Conservation (phyloP, 1,140 invertebrate species). For the Macrobrachium nipponense region DNA sequence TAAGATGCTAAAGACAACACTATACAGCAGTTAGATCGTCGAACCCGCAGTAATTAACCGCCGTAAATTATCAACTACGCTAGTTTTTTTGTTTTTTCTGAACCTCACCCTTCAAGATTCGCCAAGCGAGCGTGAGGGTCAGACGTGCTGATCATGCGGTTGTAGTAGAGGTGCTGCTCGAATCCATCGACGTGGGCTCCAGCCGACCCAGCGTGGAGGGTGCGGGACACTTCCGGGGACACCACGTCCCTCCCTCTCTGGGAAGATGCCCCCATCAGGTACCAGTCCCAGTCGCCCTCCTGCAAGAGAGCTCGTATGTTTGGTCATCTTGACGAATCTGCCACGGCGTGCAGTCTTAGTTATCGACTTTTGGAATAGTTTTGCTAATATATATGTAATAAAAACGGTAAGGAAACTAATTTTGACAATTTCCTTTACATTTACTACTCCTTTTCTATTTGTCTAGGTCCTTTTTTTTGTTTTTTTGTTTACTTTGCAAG, state of each 20-base stretch:
- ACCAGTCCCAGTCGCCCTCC: slow-evolving; percentile 49
- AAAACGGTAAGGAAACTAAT: no score
- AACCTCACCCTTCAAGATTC: slow-evolving; percentile 14
- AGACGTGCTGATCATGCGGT: slow-evolving; percentile 1
- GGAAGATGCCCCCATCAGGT: slow-evolving; percentile 28
- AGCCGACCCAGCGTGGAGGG: slow-evolving; percentile 30
- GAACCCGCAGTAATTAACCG: neutral
- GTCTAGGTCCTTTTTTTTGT: neutral
- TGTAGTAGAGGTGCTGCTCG: slow-evolving; percentile 44
- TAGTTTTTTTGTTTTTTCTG: no score
- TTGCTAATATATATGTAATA: no score
- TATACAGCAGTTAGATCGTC: neutral
- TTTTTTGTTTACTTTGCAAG: no score
- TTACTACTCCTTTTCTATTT: neutral
- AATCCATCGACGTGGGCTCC: slow-evolving; percentile 39
- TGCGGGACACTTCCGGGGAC: slow-evolving; percentile 35
- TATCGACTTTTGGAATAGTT: no score
- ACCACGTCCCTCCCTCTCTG: slow-evolving; percentile 32
- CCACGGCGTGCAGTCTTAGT: neutral
- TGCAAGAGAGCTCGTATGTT: neutral
- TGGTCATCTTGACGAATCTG: neutral
- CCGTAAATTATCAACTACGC: neutral
- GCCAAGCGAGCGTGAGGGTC: neutral
- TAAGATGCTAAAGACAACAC: neutral
- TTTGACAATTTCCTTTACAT: no score